phyloP scores from a whole-genome alignment of 2,888 invertebrate genomes.

The Ypsolopha sequella region DNA sequence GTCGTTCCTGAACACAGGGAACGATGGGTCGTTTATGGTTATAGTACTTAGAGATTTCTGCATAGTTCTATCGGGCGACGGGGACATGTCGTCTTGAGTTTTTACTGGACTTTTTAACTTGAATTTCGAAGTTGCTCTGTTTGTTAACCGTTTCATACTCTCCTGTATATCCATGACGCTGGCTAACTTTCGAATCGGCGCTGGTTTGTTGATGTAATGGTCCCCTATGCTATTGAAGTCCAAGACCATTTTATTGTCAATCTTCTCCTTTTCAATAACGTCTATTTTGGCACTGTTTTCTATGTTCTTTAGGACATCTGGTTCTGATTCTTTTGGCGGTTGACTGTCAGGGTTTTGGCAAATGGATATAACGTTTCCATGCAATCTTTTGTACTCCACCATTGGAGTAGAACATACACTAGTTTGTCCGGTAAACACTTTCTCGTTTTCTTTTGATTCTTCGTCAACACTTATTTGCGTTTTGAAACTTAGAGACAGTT shows the following conservation, averaged over 20 bases:
- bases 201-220: conserved; percentile 61
- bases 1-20: conserved; percentile 81
- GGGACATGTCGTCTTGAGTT: conserved; percentile 32
- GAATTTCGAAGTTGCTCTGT: conserved; percentile 70
- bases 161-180: conserved; percentile 77
- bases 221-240: conserved; percentile 57
- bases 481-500: conserved; percentile 71
- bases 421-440: conserved; percentile 75
- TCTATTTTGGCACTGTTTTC: conserved; percentile 40
- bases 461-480: conserved; percentile 69
- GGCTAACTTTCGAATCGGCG: conserved; percentile 52
- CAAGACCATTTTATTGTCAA: conserved; percentile 43
- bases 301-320: conserved; percentile 50
- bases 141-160: conserved; percentile 67
- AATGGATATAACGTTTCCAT: conserved; percentile 80
- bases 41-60: conserved; percentile 63
- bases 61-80: conserved; percentile 37
- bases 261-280: conserved; percentile 35
- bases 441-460: conserved; percentile 63
- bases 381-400: conserved; percentile 81
- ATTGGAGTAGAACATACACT: conserved; percentile 85
- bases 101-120: conserved; percentile 40
- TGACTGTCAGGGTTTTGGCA: conserved; percentile 74
- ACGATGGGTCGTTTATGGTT: conserved; percentile 84
- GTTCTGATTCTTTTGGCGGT: conserved; percentile 53